Evolutionary conservation across 2,888 invertebrate genomes (phyloP).

Genomic region (Dolichomitus sp.): DNA sequence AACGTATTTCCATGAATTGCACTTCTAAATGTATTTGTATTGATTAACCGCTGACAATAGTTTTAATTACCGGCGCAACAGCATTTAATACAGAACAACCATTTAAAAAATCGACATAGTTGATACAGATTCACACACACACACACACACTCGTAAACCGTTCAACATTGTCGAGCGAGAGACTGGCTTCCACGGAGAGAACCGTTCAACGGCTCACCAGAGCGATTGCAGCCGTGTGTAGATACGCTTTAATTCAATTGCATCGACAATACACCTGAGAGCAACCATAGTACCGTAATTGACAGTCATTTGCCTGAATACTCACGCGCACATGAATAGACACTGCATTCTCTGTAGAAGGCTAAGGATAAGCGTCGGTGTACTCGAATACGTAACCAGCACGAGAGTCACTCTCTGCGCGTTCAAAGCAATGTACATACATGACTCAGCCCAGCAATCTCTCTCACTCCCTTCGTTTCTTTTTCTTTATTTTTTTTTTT

Average conservation of each 20-base stretch:
- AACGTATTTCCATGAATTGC: not conserved
- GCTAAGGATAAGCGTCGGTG: not conserved
- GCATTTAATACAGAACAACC: not conserved
- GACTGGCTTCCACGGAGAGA: not conserved
- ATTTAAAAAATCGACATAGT: slow-evolving; percentile 11
- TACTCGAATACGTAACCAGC: not conserved
- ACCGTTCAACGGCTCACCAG: slow-evolving; percentile 2
- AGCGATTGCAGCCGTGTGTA: slow-evolving; percentile 19
- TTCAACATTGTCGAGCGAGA: too few species aligned
- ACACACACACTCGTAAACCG: not conserved
- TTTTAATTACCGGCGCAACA: not conserved
- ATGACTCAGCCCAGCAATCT: not conserved
- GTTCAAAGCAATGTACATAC: not conserved
- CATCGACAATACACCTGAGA: slow-evolving; percentile 35
- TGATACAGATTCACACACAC: not conserved
- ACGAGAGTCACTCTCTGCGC: not conserved
- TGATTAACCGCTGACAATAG: not conserved
- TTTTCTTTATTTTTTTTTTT: slow-evolving; percentile 6
- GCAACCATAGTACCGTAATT: slow-evolving; percentile 19
- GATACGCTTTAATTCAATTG: slow-evolving; percentile 24
- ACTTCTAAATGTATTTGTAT: not conserved
- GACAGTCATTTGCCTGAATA: slow-evolving; percentile 29
- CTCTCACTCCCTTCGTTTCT: slow-evolving; percentile 10
- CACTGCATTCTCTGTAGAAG: not conserved
- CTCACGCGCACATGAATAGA: slow-evolving; percentile 6